Percentiles rank a stretch among this genome's conserved stretches.
phyloP scores from a whole-genome alignment of 2,797 vertebrate species.

The Salmo trutta region DNA sequence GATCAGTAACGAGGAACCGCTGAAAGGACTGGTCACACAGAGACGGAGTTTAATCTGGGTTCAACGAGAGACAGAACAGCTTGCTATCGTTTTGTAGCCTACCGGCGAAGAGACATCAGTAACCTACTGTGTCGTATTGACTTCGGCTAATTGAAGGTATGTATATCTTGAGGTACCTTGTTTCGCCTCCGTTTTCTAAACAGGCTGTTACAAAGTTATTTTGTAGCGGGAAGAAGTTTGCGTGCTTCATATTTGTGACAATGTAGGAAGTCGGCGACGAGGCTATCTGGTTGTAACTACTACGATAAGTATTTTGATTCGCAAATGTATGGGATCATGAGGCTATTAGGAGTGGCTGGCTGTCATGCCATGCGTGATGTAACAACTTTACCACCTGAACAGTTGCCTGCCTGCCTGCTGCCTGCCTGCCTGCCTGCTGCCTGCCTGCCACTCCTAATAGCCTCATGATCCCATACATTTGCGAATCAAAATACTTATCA shows the following conservation, averaged over 20 bases:
- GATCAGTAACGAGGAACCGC: constrained; percentile 34
- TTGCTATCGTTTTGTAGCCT: not conserved
- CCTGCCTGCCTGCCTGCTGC: not conserved
- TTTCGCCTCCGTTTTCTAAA: not conserved
- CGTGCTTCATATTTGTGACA: constrained; percentile 17
- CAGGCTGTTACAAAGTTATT: not conserved
- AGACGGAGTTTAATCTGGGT: constrained; percentile 2
- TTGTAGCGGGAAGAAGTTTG: constrained; percentile 15
- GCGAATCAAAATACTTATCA: not conserved
- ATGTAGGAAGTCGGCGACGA: not conserved
- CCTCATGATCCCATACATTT: not conserved
- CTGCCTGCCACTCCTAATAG: not conserved
- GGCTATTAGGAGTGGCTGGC: not conserved
- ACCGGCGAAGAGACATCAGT: not conserved
- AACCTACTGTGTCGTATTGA: not conserved
- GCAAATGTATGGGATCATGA: not conserved
- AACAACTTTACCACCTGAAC: not conserved
- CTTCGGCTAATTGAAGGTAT: constrained; percentile 49
- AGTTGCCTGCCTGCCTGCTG: not conserved
- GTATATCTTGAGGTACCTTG: constrained; percentile 12
- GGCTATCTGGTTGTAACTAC: not conserved
- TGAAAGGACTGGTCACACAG: constrained; percentile 14
- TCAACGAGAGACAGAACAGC: not conserved
- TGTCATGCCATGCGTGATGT: not conserved
- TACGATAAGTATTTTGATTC: not conserved